Conservation (phyloP, 1,140 invertebrate species). For the Globodera rostochiensis region DNA sequence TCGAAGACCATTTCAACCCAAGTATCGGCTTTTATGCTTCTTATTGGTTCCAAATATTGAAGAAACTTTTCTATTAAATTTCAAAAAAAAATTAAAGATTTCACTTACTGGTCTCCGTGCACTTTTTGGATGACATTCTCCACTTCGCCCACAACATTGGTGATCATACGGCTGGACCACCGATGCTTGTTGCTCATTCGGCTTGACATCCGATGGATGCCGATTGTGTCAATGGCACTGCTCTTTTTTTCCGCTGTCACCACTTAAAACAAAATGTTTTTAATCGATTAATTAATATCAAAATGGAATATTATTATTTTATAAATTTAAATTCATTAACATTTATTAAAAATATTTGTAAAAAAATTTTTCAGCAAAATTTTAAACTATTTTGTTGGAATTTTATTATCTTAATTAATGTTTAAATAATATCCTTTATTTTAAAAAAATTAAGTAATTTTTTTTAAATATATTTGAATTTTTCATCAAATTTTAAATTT, state of each 20-base stretch:
- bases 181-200: slow-evolving; percentile 49
- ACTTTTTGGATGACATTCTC: slow-evolving; percentile 58
- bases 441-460: no score
- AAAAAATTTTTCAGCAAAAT: no score
- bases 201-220: slow-evolving; percentile 53
- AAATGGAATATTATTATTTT: background rate
- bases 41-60: background rate
- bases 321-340: no score
- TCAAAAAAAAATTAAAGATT: slow-evolving; percentile 24
- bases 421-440: no score
- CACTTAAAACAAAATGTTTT: slow-evolving; percentile 27
- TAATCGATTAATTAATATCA: background rate
- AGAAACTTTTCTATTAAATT: background rate
- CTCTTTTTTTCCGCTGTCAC: slow-evolving; percentile 51
- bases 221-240: slow-evolving; percentile 34
- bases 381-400: no score
- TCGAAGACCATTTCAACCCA: no score
- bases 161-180: slow-evolving; percentile 47
- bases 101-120: slow-evolving; percentile 52
- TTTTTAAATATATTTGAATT: no score
- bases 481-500: no score
- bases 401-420: no score
- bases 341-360: no score
- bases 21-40: no score
- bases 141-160: slow-evolving; percentile 51